Conservation (phyloP, 2,888 invertebrate genomes). For the Eristalinus aeneus region DNA sequence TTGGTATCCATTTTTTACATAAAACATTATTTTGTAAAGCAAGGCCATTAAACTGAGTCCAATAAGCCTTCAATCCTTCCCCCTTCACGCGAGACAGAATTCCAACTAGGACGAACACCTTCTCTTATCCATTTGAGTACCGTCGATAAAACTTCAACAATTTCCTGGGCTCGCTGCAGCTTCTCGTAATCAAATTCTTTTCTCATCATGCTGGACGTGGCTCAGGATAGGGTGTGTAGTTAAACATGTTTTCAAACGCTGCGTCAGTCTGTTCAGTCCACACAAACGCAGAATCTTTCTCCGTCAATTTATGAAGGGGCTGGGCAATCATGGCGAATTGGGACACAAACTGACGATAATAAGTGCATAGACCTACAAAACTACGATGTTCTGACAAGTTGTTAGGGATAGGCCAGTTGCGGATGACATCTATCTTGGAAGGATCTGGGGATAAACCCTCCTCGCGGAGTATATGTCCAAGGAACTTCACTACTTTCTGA, state of each 20-base stretch:
- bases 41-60: too few species aligned
- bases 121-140: neutral
- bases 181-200: neutral
- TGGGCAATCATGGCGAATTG: conserved; percentile 14
- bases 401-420: neutral
- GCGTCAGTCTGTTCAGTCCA: neutral
- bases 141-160: neutral
- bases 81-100: too few species aligned
- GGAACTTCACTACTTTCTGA: conserved; percentile 22
- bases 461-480: conserved; percentile 7
- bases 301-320: conserved; percentile 16
- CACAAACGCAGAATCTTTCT: neutral
- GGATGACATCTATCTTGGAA: neutral
- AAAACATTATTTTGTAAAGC: too few species aligned
- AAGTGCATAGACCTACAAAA: neutral
- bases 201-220: neutral
- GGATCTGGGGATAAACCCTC: neutral
- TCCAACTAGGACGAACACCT: neutral
- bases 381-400: conserved; percentile 2
- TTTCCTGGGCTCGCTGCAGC: neutral
- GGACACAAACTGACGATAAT: neutral
- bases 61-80: too few species aligned
- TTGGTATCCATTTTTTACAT: too few species aligned
- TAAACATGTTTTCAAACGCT: neutral
- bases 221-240: neutral